A percentile compares a stretch with the other conserved stretches of the same genome.
These are phyloP conservation scores for Epinephelus coioides DNA, from an alignment of 2,797 vertebrate genomes.

Conservation along the genomic window DNA sequence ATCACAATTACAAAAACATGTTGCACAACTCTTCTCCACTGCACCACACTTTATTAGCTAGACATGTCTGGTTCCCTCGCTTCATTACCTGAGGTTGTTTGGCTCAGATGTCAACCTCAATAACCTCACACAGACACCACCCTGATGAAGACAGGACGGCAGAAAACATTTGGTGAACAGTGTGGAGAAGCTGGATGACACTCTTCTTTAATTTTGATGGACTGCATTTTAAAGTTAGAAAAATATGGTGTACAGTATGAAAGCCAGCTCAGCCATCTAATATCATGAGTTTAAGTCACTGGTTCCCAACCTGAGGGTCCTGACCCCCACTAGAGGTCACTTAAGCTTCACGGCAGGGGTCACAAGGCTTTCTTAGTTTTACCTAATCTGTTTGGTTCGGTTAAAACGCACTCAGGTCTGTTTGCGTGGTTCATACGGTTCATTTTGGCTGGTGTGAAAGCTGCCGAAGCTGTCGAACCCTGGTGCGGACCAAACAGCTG, in stretches of 20 bases:
- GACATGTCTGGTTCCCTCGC: not conserved
- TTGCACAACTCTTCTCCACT: not conserved
- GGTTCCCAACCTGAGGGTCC: too few species aligned
- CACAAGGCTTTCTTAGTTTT: too few species aligned
- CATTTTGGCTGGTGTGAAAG: too few species aligned
- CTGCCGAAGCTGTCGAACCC: too few species aligned
- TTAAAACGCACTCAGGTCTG: too few species aligned
- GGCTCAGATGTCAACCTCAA: not conserved
- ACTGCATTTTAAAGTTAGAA: not conserved
- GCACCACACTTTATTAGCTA: not conserved
- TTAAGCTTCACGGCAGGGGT: too few species aligned
- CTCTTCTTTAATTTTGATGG: not conserved
- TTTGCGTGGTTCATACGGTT: too few species aligned
- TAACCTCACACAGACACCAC: constrained; percentile 3
- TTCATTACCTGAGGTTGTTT: constrained; percentile 6
- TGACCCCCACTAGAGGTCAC: too few species aligned
- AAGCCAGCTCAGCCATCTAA: not conserved
- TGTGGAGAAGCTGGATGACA: not conserved
- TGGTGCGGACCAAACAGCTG: too few species aligned
- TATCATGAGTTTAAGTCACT: not conserved
- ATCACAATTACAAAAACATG: not conserved
- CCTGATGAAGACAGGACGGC: not conserved
- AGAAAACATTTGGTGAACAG: not conserved
- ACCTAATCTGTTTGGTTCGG: too few species aligned
- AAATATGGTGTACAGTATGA: not conserved